Evolutionary conservation across 2,888 invertebrate species (phyloP).

Genomic region (Pecten maximus): DNA sequence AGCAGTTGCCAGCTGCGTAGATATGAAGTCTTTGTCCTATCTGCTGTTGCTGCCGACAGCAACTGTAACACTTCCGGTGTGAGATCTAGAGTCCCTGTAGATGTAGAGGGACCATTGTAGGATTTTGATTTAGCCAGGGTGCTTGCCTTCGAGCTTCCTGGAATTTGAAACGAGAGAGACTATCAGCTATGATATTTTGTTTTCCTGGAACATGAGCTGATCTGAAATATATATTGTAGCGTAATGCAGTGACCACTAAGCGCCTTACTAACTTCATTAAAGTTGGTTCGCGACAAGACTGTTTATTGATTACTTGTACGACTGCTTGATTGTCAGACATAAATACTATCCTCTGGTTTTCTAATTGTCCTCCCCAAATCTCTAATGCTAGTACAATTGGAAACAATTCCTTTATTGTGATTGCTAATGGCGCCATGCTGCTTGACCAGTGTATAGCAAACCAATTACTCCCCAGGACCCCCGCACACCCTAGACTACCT

Average conservation of each 20-base stretch:
- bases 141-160: conserved; percentile 31
- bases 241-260: not conserved
- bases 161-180: conserved; percentile 35
- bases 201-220: conserved; percentile 18
- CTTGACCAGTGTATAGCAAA: not conserved
- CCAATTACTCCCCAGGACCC: conserved; percentile 37
- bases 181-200: not conserved
- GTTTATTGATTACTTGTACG: conserved; percentile 28
- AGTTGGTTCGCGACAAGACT: not conserved
- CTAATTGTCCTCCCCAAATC: not conserved
- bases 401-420: conserved; percentile 3
- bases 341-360: not conserved
- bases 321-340: conserved; percentile 38
- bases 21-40: not conserved
- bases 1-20: not conserved
- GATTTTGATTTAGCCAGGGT: not conserved
- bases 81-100: too few species aligned
- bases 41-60: not conserved
- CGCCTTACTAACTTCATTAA: not conserved
- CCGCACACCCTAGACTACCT: conserved; percentile 42
- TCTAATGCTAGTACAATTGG: conserved; percentile 31
- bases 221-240: not conserved
- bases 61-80: not conserved
- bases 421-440: not conserved
- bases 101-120: too few species aligned